Evolutionary conservation across 1,140 invertebrate genomes (phyloP), one percentile per base, ranked within the genome.

Genomic region (Drosophila kurseongensis): DNA sequence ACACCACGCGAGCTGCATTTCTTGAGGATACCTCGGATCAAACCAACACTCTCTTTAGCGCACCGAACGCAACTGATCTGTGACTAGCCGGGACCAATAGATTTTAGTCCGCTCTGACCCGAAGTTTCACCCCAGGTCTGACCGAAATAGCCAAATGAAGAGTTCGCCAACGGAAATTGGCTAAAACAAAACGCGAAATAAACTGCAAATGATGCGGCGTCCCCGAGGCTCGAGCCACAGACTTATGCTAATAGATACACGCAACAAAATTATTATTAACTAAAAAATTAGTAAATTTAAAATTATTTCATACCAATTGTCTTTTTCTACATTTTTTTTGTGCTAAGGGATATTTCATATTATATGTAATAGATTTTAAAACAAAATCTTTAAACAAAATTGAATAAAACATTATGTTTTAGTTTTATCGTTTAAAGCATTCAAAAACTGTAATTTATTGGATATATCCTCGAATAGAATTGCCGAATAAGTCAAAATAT

Each of bases 11-110:
- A 65, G 56, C 40, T 66, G 62, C 83, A 86, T 88, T 16, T 61
- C 18, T 18, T 5, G 12, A 38, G 23, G n/a, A 44, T n/a, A 35
- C 29, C 45, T 36, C 52, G 42, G 41, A 41, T 48, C 62, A 60
- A 74, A 80, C 32, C 66, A 69, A 62, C 71, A 54, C 51, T 57
- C 86, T 55, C 67, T 55, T 50, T 52, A 52, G 62, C 66, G 66
- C 63, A 68, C 78, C 38, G 67, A 91, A 81, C 65, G 63, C 52
- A 75, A 90, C 85, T 88, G 79, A 88, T 66, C 63, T 55, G 56
- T 44, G 48, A 9, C 16, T 48, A 16, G 45, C 29, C 29, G 10
- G 57, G 40, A 23, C 66, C 42, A 66, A 71, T 63, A 48, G 66
- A 73, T 83, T 76, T 83, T 89, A 68, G 71, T 32, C 55, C 41